Base-by-base conservation (phyloP, 2,888 invertebrate genomes). In the Kuschelorhynchus macadamiae region DNA sequence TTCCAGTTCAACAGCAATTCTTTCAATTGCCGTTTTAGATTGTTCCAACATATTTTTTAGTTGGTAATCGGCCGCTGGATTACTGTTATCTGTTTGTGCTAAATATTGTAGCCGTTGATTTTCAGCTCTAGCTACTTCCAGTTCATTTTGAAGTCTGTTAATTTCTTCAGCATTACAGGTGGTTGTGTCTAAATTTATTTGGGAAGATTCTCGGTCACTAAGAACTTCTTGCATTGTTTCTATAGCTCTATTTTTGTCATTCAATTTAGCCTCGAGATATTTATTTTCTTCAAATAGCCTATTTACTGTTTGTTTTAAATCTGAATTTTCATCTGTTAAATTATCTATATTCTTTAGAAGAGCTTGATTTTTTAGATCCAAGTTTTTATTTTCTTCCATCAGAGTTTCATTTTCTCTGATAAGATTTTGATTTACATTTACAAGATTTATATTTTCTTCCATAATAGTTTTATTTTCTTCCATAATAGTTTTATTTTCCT, bases 21-120 rank as follows among this genome's bases (percentile, higher is more conserved):
- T 75, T 67, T 77, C 76, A 3, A 82, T 75, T 0, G 83, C 83
- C 20, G 72, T 67, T 67, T 79, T 81, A 1, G 82, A 80, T 67
- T 82, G 79, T 32, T 75, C 73, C 20, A 83, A 56, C 74, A 82
- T 76, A 46, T 74, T 73, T 17, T 80, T 77, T 5, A 80, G 68
- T 21, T 81, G 80, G 33, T 77, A 75, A 52, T 81, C 77, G 1
- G 74, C 74, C 46, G 80, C 78, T 8, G 72, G 74, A 8, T 70
- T 57, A 12, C 67, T 20, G 44, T 44, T 56, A 16, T 32, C 49
- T 14, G 72, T 42, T 17, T 36, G 9, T 36, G 72, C 46, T 17
- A 69, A 42, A 60, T 70, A 44, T 44, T 77, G 73, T 8, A 70
- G 21, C 9, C 41, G 46, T 14, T 65, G 46, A 25, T 68, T 56